phyloP scores from a whole-genome alignment of 2,797 vertebrate species.

The Muscicapa striata region DNA sequence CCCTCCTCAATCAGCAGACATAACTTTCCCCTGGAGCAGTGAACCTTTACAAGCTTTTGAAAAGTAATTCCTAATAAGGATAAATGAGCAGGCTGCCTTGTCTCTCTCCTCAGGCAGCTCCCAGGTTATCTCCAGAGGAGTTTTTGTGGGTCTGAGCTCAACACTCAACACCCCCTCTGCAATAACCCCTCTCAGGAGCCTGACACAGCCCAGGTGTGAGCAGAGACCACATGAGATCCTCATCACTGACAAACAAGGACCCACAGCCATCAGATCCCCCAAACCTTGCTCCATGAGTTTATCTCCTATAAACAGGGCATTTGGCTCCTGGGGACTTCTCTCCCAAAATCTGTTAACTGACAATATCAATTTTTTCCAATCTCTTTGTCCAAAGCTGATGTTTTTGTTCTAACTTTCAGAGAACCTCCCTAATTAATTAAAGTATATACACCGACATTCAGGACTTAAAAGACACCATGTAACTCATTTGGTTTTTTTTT shows the following conservation, averaged over 20 bases:
- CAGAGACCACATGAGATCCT: not conserved
- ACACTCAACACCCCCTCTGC: not conserved
- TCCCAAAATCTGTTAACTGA: not conserved
- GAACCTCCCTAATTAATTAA: not conserved
- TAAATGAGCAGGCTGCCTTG: not conserved
- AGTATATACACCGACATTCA: not conserved
- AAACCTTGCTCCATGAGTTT: not conserved
- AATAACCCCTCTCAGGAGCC: not conserved
- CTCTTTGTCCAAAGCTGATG: not conserved
- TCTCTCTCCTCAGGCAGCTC: not conserved
- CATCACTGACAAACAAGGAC: not conserved
- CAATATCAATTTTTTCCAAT: not conserved
- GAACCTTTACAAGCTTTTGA: not conserved
- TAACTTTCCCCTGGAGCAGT: not conserved
- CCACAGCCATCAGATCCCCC: not conserved
- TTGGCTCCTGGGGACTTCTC: not conserved
- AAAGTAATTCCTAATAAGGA: constrained; percentile 19
- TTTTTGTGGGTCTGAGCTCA: not conserved
- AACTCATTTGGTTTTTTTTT: not conserved
- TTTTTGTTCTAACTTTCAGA: not conserved
- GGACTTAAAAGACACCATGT: not conserved
- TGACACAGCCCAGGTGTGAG: not conserved
- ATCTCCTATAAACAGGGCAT: not conserved
- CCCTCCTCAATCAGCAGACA: not conserved
- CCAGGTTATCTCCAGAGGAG: not conserved